Conservation (phyloP, 1,140 invertebrate species). For the Scaptomyza montana region DNA sequence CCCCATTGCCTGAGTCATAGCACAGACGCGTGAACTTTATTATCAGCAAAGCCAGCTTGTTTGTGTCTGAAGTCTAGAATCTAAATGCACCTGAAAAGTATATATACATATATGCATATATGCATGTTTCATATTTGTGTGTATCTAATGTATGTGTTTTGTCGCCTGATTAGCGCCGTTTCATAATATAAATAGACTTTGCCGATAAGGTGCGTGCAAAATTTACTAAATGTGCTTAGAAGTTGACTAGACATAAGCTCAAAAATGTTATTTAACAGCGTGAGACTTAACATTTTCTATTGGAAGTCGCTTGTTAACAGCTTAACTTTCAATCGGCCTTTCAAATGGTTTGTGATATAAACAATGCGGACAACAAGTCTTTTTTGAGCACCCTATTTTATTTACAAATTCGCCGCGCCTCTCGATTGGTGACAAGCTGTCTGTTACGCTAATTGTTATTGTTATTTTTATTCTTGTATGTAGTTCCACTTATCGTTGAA, state of each 20-base stretch:
- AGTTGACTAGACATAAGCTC: not conserved
- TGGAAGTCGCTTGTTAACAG: not conserved
- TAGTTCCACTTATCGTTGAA: constrained; percentile 11
- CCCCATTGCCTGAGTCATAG: constrained; percentile 51
- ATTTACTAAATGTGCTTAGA: constrained; percentile 5
- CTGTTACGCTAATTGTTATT: constrained; percentile 46
- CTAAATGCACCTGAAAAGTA: constrained; percentile 27
- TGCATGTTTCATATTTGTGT: not conserved
- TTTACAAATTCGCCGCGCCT: constrained; percentile 44
- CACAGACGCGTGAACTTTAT: constrained; percentile 52
- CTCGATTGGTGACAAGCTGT: constrained; percentile 57
- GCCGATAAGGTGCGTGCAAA: constrained; percentile 35
- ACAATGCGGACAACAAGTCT: constrained; percentile 17
- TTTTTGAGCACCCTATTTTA: constrained; percentile 17
- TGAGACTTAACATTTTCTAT: constrained; percentile 9
- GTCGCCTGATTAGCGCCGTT: constrained; percentile 34
- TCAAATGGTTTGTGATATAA: constrained; percentile 30
- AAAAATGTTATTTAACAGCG: constrained; percentile 33
- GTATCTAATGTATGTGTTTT: constrained; percentile 29
- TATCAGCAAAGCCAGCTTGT: constrained; percentile 24
- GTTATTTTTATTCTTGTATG: constrained; percentile 21
- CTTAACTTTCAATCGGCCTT: constrained; percentile 26
- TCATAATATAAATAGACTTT: constrained; percentile 42
- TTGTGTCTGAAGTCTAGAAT: constrained; percentile 8
- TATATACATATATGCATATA: no score